phyloP scores from a whole-genome alignment of 2,797 vertebrate genomes.

The Anguilla obscura region DNA sequence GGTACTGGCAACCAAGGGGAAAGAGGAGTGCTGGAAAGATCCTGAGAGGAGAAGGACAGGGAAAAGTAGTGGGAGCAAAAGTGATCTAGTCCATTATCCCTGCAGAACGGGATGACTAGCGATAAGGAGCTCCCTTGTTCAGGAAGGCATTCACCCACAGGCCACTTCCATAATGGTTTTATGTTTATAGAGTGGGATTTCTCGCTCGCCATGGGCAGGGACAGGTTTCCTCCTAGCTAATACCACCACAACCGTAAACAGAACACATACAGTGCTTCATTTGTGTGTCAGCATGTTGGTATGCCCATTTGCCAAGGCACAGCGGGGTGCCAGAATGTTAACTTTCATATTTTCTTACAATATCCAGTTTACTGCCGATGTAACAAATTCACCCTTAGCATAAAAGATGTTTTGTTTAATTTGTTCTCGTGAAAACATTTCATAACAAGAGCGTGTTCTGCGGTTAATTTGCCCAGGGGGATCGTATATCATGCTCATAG shows the following conservation, averaged over 20 bases:
- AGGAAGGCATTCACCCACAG: not conserved
- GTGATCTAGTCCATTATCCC: not conserved
- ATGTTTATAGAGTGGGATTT: not conserved
- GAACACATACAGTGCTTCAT: not conserved
- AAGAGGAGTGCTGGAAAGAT: not conserved
- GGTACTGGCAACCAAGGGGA: not conserved
- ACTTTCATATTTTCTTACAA: conserved; percentile 18
- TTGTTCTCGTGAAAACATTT: conserved; percentile 57
- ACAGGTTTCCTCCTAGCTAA: not conserved
- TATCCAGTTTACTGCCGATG: conserved; percentile 42
- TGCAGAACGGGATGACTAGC: not conserved
- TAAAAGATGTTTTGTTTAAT: conserved; percentile 53
- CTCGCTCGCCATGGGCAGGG: not conserved
- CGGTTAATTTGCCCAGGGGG: conserved; percentile 56
- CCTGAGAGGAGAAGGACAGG: not conserved
- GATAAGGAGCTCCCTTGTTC: not conserved
- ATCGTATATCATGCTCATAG: conserved; percentile 52
- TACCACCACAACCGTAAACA: not conserved
- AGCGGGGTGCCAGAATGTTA: not conserved
- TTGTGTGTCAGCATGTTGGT: not conserved
- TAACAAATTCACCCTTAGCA: conserved; percentile 52
- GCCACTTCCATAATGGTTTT: not conserved
- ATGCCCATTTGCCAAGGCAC: not conserved
- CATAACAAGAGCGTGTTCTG: conserved; percentile 64
- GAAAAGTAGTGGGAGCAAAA: not conserved